phyloP scores from a whole-genome alignment of 2,888 invertebrate species.

The Nymphalis urticae region DNA sequence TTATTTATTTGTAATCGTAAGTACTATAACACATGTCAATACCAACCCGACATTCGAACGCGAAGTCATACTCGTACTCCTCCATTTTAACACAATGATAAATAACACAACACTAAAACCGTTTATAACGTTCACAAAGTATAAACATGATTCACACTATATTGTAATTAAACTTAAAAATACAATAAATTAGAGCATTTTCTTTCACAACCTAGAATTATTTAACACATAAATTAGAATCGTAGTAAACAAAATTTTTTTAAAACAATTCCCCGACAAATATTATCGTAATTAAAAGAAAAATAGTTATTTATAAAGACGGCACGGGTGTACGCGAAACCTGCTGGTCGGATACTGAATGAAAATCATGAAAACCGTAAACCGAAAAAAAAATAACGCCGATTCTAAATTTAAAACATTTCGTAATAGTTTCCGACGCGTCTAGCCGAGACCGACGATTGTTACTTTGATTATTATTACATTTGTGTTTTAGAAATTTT shows the following conservation, averaged over 20 bases:
- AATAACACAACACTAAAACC: constrained; percentile 44
- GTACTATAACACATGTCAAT: constrained; percentile 34
- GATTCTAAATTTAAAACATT: constrained; percentile 75
- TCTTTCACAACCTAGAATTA: constrained; percentile 19
- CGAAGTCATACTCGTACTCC: constrained; percentile 84
- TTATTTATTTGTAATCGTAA: too few species aligned
- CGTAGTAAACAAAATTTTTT: neutral
- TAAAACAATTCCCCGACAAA: constrained; percentile 7
- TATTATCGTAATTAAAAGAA: constrained; percentile 7
- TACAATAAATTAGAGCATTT: constrained; percentile 42
- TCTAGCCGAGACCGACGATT: constrained; percentile 55
- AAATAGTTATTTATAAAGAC: constrained; percentile 10
- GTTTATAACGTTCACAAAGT: constrained; percentile 50
- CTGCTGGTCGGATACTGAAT: constrained; percentile 72
- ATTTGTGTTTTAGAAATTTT: constrained; percentile 46
- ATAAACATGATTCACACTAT: constrained; percentile 49
- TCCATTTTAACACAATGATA: constrained; percentile 66
- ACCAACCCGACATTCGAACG: constrained; percentile 85
- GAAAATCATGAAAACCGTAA: constrained; percentile 69
- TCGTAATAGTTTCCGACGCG: constrained; percentile 65
- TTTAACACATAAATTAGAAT: constrained; percentile 4
- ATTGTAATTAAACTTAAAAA: constrained; percentile 30
- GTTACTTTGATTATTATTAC: constrained; percentile 46
- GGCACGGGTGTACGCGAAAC: constrained; percentile 54
- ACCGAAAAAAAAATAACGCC: constrained; percentile 61